Percentiles rank a stretch among this genome's conserved stretches.
Evolutionary conservation across 2,888 invertebrate species (phyloP).

Genomic region (Oasisia sp.): DNA sequence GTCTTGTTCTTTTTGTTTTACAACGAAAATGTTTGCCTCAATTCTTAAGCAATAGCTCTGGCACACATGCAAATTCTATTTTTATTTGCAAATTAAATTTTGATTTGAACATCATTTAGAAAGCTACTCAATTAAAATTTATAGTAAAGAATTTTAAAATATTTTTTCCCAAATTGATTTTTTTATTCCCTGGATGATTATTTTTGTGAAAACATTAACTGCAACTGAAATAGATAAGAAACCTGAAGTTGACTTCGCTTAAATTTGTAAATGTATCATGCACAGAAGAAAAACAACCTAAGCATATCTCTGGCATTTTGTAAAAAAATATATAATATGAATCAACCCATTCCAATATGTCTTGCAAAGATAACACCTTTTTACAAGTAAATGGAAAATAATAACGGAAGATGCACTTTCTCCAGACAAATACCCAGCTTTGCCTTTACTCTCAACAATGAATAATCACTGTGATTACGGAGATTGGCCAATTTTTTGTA

Average conservation of each 20-base stretch:
- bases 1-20: neutral
- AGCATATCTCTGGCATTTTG: too few relatives aligned
- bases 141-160: neutral
- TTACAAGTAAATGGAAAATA: neutral
- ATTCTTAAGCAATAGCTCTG: neutral
- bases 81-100: neutral
- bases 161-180: neutral
- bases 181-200: neutral
- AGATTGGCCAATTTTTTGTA: neutral
- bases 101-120: neutral
- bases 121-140: neutral
- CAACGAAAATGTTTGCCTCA: neutral
- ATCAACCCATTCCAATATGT: neutral
- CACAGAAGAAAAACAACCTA: neutral
- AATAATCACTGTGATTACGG: neutral
- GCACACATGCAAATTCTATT: neutral
- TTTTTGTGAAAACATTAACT: neutral
- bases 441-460: neutral
- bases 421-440: neutral
- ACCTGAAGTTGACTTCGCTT: neutral
- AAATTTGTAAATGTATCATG: neutral
- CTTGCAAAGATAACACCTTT: neutral
- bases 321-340: neutral
- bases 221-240: neutral
- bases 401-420: neutral